Evolutionary conservation across 2,888 invertebrate species (phyloP), one percentile per base, ranked within the genome.

Genomic region (Trimorus sp.): DNA sequence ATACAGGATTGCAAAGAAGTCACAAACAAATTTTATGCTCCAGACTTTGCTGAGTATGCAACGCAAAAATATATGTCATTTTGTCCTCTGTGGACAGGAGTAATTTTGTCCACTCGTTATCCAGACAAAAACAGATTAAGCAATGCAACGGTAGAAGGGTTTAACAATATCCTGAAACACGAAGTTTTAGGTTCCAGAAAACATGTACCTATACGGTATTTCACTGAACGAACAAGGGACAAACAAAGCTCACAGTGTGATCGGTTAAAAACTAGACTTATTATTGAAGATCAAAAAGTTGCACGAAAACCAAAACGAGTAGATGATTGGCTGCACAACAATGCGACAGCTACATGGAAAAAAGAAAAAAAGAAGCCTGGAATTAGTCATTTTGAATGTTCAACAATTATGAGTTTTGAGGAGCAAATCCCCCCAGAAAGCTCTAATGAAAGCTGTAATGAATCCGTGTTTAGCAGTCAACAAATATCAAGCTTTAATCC

Each of bases 91-190:
- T 59, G 59, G 59, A 42, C 59, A 7, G 59, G 8, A 8, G 9
- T 59, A 9, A 42, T 59, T 1, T 42, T 59, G 16, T 16, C 15
- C 7, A 1, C 16, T 40, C 40, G 42, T 6, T 14, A 59, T 15
- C 40, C 42, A 42, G 16, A 9, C 5, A 42, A 42, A 14, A 2
- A 3, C 4, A 15, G 15, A 9, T 14, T 16, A 5, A 42, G 42
- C 15, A 59, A 59, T 59, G 59, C 59, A 0, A n/a, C 59, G 16
- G 42, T 59, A 15, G 59, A 59, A 59, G 59, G 59, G 38, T 38
- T 42, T 14, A 42, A 42, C 16, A 42, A 48, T 2, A 62, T 45
- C 12, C 7, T 62, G 9, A 62, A 62, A 12, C 48, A 62, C 36
- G 4, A 5, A 16, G 8, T 53, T 14, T 7, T 15, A 16, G 53